Base-by-base conservation (phyloP, 2,113 vertebrate species). In the Steatornis caripensis region DNA sequence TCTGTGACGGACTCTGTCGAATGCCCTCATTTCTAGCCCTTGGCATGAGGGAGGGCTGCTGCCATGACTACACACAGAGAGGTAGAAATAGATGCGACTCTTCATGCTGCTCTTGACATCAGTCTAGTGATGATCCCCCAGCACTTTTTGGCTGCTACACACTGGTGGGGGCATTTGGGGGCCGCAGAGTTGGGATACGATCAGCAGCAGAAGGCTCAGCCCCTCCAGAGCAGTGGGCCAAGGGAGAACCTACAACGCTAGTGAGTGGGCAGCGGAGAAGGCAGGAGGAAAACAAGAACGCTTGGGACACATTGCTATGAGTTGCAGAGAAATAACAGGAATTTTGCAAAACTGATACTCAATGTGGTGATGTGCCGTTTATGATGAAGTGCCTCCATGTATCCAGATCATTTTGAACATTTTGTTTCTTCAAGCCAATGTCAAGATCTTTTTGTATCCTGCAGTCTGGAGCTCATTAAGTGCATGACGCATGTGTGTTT, bases 391-490 rank as follows among this genome's bases (percentile, higher is more conserved):
- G 10, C 48, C 36, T 92, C 39, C 39, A 3, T 43, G 51, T 78
- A 70, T 74, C 60, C 58, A 86, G 75, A 66, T 66, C 0, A 49
- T 77, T 92, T 65, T 80, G 79, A 96, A 86, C 49, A 74, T 74
- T 87, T 80, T 85, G 32, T 77, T 93, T 91, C 68, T 86, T 86
- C 68, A 66, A 86, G 62, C 34, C 93, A 74, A 22, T 86, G 79
- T 96, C 70, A 92, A 86, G 93, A 83, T 88, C 79, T 74, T 88
- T 84, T 58, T 62, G 54, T 46, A 68, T 95, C 82, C 39, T 94
- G 79, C 85, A 94, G 0, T 76, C 93, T 88, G 82, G 76, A 88
- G 68, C 46, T 86, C 90, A 43, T 90, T 88, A 96, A 77, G 46
- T 90, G 51, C 58, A 62, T 81, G 95, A 90, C 1, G 0, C 64